A percentile compares a stretch with the other conserved stretches of the same genome.
Evolutionary conservation across 2,113 vertebrate genomes (phyloP).

Genomic region (Sialia sialis): DNA sequence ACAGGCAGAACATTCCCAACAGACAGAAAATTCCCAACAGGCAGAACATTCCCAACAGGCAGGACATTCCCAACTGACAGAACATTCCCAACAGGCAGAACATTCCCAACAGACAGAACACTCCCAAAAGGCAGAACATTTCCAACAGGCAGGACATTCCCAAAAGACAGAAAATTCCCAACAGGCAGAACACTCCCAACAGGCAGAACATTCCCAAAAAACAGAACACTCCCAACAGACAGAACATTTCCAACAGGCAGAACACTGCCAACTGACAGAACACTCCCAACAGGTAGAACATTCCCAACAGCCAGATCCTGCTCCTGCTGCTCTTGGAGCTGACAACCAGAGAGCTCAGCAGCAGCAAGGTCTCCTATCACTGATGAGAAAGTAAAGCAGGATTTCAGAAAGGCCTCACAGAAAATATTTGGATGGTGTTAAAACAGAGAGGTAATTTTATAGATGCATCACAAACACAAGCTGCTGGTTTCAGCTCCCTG

Average conservation of each 20-base stretch:
- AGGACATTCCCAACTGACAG: too few species aligned
- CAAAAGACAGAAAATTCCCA: too few species aligned
- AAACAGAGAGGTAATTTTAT: neutral
- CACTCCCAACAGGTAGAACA: too few species aligned
- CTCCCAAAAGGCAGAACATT: too few species aligned
- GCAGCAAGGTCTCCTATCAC: neutral
- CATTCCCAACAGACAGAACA: too few species aligned
- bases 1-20: neutral
- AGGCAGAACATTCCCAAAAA: too few species aligned
- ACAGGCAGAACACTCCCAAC: neutral
- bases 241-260: neutral
- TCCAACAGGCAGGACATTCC: neutral
- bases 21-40: too few species aligned
- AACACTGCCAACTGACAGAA: too few species aligned
- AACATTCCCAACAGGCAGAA: neutral
- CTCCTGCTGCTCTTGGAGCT: neutral
- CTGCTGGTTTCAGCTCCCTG: neutral
- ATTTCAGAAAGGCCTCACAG: neutral
- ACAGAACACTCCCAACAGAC: too few species aligned
- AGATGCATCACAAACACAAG: neutral
- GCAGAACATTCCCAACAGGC: too few species aligned
- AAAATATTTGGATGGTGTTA: neutral
- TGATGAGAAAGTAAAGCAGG: neutral
- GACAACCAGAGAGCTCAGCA: neutral
- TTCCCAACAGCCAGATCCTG: neutral